Conservation (phyloP, 2,888 invertebrate genomes). For the Mimachlamys varia region DNA sequence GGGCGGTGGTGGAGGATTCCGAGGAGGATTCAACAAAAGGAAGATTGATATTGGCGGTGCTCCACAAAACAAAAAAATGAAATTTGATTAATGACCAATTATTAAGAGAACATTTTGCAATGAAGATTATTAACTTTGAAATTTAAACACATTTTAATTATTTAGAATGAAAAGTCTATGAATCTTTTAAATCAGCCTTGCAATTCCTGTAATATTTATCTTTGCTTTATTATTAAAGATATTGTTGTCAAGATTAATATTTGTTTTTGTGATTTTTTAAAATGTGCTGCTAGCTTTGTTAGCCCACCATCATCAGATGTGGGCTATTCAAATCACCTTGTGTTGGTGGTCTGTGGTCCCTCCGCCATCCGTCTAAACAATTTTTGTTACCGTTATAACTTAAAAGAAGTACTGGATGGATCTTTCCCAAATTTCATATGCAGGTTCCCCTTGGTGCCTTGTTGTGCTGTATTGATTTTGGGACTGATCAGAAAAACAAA, state of each 20-base stretch:
- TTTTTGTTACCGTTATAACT: too few species aligned
- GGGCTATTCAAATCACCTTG: too few species aligned
- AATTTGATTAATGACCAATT: constrained; percentile 52
- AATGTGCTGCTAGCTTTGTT: background rate
- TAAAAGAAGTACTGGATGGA: too few species aligned
- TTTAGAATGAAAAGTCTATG: too few species aligned
- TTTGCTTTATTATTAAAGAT: background rate
- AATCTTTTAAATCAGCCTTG: background rate
- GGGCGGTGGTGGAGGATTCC: constrained; percentile 47
- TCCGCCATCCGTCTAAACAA: too few species aligned
- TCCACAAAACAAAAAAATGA: constrained; percentile 54
- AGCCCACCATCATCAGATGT: too few species aligned
- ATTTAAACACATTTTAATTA: too few species aligned
- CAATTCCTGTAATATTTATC: background rate
- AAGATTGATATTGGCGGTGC: constrained; percentile 39
- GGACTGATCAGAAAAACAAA: too few species aligned
- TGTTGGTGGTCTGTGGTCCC: too few species aligned
- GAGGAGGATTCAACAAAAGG: constrained; percentile 48
- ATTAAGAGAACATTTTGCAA: background rate
- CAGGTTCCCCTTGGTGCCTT: too few species aligned
- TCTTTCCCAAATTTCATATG: too few species aligned
- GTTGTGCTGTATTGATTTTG: too few species aligned
- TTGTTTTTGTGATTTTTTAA: background rate
- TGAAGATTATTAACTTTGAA: background rate
- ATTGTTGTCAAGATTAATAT: background rate